Evolutionary conservation across 2,113 vertebrate species (phyloP).

Genomic region (Jacana jacana): DNA sequence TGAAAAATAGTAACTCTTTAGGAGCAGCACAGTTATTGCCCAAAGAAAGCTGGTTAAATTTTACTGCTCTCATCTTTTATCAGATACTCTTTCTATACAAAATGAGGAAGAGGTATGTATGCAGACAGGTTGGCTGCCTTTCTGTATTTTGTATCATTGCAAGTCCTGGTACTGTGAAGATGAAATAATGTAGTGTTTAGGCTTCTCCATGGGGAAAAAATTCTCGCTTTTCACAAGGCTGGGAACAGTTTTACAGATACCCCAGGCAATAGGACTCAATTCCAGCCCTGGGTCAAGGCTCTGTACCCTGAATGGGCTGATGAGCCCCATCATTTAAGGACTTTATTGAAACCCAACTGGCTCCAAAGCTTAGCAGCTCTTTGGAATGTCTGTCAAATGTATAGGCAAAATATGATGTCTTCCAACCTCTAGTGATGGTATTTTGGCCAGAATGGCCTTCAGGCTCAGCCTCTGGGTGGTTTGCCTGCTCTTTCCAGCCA

Average conservation of each 20-base stretch:
- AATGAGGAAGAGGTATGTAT: not conserved
- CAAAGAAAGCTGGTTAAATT: not conserved
- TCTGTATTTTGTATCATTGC: not conserved
- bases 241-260: not conserved
- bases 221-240: not conserved
- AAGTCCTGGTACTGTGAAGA: not conserved
- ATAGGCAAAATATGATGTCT: not conserved
- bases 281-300: not conserved
- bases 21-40: slow-evolving; percentile 12
- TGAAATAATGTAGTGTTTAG: not conserved
- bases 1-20: slow-evolving; percentile 27
- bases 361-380: not conserved
- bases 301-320: not conserved
- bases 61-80: not conserved
- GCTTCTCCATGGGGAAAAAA: not conserved
- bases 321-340: not conserved
- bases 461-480: not conserved
- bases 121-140: not conserved
- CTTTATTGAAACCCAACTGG: not conserved
- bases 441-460: not conserved
- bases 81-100: not conserved
- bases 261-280: not conserved
- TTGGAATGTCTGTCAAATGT: not conserved
- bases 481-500: not conserved
- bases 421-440: not conserved